Conservation (phyloP, 2,113 vertebrate species). For the Irena cyanogastra region DNA sequence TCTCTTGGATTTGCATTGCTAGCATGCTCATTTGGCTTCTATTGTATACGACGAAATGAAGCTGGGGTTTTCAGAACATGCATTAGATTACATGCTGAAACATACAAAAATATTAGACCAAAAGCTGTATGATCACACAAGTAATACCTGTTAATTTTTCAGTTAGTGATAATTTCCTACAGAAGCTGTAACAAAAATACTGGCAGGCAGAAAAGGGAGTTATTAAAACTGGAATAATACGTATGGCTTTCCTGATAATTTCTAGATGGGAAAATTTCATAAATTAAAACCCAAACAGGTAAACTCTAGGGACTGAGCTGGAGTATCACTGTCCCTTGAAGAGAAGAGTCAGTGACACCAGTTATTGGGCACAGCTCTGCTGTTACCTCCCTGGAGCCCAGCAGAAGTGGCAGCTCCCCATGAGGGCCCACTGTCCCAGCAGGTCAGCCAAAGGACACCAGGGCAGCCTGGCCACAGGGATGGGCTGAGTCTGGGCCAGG, state of each 20-base stretch:
- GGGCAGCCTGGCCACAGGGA: neutral
- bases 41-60: neutral
- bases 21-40: neutral
- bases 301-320: neutral
- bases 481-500: fast-evolving
- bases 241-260: neutral
- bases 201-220: neutral
- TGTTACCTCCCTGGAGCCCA: neutral
- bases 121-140: neutral
- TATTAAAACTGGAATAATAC: neutral
- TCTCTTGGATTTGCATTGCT: neutral
- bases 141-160: neutral
- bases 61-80: neutral
- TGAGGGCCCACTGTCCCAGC: no score
- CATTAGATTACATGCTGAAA: neutral
- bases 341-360: neutral
- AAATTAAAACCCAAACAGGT: neutral
- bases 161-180: neutral
- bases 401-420: fast-evolving
- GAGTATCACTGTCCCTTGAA: fast-evolving
- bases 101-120: neutral
- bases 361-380: neutral
- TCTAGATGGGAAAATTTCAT: neutral
- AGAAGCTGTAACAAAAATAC: neutral
- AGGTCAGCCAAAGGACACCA: neutral